Base-by-base conservation (phyloP, 2,797 vertebrate genomes). In the Labeo calbasu region DNA sequence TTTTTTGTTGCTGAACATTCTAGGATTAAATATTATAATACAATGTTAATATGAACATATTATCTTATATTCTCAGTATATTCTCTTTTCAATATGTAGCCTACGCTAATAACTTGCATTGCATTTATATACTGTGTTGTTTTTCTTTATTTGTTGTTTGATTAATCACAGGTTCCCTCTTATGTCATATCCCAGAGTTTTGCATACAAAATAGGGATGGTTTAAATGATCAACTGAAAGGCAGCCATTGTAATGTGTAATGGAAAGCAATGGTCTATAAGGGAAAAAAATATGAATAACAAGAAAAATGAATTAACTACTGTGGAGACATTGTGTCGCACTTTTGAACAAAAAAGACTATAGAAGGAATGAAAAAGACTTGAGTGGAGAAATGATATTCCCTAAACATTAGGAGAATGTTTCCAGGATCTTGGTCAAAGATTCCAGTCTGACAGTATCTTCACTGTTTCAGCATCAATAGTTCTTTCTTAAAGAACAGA, bases 361-460 rank as follows among this genome's bases (percentile, higher is more conserved):
- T 50, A 63, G 46, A 72, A 71, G 3, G 1, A 83, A 66, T 79
- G 80, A 36, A 66, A 71, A 84, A 15, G 19, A 36, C 70, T 79
- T 40, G 19, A 61, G 68, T n/a, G 17, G n/a, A 82, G 55, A 46
- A 85, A 79, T n/a, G n/a, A 84, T 51, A 40, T 86, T 76, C 68
- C 53, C 43, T 53, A 61, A 71, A 78, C 50, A 59, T 71, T 76
- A 73, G 63, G 78, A 80, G 82, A 82, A 73, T 61, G 77, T 69
- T 79, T 50, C 83, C 77, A 55, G 15, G 6, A 70, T 76, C 43
- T 77, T 77, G 75, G 75, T 83, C 85, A 86, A 79, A 82, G 50
- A 68, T 68, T 84, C 71, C 73, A 86, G 48, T 82, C 59, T 25
- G 73, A 87, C 85, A 88, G 46, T 85, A 59, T 84, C 25, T 36